Evolutionary conservation across 2,888 invertebrate genomes (phyloP).

Genomic region (Drosophila anomelani): DNA sequence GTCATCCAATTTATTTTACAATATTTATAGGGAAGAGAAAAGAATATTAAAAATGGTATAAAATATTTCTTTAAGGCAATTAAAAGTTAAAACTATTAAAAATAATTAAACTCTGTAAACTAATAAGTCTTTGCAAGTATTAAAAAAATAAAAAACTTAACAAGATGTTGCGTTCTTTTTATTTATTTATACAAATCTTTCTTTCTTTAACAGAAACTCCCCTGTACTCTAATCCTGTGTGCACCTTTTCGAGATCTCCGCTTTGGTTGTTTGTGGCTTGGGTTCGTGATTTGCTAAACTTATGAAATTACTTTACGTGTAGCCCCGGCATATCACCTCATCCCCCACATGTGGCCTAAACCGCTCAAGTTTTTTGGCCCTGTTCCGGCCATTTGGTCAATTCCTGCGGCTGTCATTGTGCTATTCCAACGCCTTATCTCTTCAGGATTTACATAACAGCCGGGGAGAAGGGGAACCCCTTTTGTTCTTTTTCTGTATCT

Average conservation of each 20-base stretch:
- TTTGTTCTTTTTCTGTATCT: conserved; percentile 22
- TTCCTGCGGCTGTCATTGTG: conserved; percentile 82
- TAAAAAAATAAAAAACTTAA: no score
- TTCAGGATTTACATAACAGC: conserved; percentile 81
- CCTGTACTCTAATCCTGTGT: conserved; percentile 3
- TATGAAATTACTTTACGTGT: conserved; percentile 82
- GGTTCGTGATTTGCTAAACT: conserved; percentile 82
- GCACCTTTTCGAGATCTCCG: conserved; percentile 20
- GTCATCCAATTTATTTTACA: no score
- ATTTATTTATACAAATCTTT: background rate
- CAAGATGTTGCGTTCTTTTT: no score
- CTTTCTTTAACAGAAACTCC: background rate
- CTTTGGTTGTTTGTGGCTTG: conserved; percentile 71
- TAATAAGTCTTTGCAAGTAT: no score
- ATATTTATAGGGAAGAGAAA: no score
- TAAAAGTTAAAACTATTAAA: no score
- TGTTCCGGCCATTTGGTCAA: conserved; percentile 69
- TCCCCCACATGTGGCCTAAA: conserved; percentile 12
- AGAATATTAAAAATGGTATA: no score
- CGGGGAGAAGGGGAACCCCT: conserved; percentile 3
- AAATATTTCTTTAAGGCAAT: no score
- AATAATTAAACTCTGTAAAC: no score
- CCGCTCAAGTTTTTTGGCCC: conserved; percentile 35
- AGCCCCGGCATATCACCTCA: conserved; percentile 50
- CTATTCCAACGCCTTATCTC: conserved; percentile 83